phyloP scores from a whole-genome alignment of 2,888 invertebrate species.

The Lepeophtheirus nordmannii region DNA sequence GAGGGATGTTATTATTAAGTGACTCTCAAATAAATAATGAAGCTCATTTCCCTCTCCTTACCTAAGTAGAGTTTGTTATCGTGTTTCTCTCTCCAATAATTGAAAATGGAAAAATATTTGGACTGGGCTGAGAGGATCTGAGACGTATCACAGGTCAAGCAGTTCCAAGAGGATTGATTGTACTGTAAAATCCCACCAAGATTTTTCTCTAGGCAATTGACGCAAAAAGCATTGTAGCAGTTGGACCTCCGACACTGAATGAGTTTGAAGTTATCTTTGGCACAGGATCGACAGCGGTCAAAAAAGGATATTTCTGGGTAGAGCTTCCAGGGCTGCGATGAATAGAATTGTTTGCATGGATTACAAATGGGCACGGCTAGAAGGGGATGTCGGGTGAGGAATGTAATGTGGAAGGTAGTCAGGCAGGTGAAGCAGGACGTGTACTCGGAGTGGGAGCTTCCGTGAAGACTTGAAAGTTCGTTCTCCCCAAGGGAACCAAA shows the following conservation, averaged over 20 bases:
- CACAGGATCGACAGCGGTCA: slow-evolving; percentile 40
- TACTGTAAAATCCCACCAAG: slow-evolving; percentile 33
- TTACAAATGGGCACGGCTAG: slow-evolving; percentile 35
- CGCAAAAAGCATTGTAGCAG: slow-evolving; percentile 38
- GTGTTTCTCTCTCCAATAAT: not conserved
- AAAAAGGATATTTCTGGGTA: slow-evolving; percentile 36
- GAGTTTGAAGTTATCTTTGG: slow-evolving; percentile 33
- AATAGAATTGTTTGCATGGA: slow-evolving; percentile 30
- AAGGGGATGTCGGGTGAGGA: slow-evolving; percentile 32
- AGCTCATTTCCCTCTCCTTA: not conserved
- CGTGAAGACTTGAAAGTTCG: not conserved
- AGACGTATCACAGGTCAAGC: slow-evolving; percentile 38
- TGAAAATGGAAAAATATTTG: slow-evolving; percentile 31
- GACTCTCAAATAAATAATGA: not conserved
- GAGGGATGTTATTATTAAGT: not conserved
- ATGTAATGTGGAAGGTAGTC: not conserved
- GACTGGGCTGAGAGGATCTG: slow-evolving; percentile 35
- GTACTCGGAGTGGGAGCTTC: not conserved
- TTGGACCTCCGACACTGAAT: slow-evolving; percentile 35
- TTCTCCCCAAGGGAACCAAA: not conserved
- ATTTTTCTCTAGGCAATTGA: slow-evolving; percentile 39
- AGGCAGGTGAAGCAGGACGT: not conserved
- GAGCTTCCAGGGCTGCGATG: slow-evolving; percentile 29
- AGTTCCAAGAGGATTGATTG: slow-evolving; percentile 36
- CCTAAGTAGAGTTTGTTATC: not conserved